A percentile compares a stretch with the other conserved stretches of the same genome.
Evolutionary conservation across 2,888 invertebrate species (phyloP).

Genomic region (Mimachlamys varia): DNA sequence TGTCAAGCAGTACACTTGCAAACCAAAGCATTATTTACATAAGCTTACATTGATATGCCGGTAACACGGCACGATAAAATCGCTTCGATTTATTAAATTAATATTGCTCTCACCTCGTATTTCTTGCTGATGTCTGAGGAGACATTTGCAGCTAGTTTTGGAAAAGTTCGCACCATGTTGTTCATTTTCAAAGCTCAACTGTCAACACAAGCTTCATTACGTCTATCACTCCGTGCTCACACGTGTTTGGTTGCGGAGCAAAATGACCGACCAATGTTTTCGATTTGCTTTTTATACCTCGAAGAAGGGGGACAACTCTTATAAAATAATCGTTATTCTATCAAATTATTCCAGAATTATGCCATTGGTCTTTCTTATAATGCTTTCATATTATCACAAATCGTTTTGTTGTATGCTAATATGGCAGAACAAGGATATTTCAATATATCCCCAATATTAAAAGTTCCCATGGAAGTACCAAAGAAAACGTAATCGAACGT

Average conservation of each 20-base stretch:
- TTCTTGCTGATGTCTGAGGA: background rate
- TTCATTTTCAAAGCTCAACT: background rate
- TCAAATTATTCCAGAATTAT: background rate
- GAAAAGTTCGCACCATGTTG: background rate
- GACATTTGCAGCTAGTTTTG: conserved; percentile 24
- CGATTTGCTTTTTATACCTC: background rate
- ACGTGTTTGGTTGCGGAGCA: conserved; percentile 18
- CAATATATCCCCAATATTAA: background rate
- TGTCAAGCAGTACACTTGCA: too few relatives aligned
- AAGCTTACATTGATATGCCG: too few relatives aligned
- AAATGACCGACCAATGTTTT: background rate
- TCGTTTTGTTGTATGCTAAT: too few relatives aligned
- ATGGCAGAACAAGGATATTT: too few relatives aligned
- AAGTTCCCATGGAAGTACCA: background rate
- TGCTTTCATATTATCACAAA: background rate
- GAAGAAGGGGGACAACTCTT: background rate
- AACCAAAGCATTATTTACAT: too few relatives aligned
- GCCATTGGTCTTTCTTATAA: background rate
- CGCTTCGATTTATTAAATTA: background rate
- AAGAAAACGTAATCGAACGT: background rate
- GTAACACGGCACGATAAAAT: background rate
- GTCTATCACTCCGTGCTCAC: background rate
- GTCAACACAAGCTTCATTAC: background rate
- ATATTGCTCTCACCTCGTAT: background rate
- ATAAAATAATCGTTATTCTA: background rate